Base-by-base conservation (phyloP, 2,113 vertebrate species). In the Sapajus apella region DNA sequence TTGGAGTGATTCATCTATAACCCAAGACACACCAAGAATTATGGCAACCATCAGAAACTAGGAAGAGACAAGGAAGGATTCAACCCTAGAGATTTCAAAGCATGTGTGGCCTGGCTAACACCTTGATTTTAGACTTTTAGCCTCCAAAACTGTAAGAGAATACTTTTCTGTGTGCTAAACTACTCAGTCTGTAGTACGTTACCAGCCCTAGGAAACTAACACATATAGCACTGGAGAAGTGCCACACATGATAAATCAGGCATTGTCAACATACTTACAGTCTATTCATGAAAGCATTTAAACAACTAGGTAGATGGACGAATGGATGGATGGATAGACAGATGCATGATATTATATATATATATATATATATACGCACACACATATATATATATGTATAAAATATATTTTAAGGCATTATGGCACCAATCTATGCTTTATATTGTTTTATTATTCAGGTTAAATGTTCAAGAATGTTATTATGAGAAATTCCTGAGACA, bases 31-130 rank as follows among this genome's bases (percentile, higher is more conserved):
- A 32, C 14, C 16, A 47, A 45, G 43, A 16, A 47, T 77, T 47
- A 18, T 23, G 55, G 17, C 43, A 86, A 61, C 17, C 17, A 47
- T 4, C 7, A 27, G 50, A 61, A 70, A 12, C 7, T 0, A 18
- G 25, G 14, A 75, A 73, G 25, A 45, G 0, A 11, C 20, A 79
- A 12, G 37, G 43, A 55, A 55, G 4, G 10, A 64, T 43, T 77
- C 17, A 17, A 6, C 16, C 9, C 30, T 32, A 55, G 16, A 47
- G 18, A 14, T 82, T 58, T 68, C 27, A 84, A 40, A 66, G 50
- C 16, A 8, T 47, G 1, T 30, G 6, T 56, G 6, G 1, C 12
- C 14, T 40, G 52, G 6, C 5, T 9, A 45, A 23, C 1, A 37
- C 3, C 0, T 66, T 58, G 61, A 30, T 47, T 68, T 92, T 13